Conservation (phyloP, 2,113 vertebrate genomes). For the Lates calcarifer region DNA sequence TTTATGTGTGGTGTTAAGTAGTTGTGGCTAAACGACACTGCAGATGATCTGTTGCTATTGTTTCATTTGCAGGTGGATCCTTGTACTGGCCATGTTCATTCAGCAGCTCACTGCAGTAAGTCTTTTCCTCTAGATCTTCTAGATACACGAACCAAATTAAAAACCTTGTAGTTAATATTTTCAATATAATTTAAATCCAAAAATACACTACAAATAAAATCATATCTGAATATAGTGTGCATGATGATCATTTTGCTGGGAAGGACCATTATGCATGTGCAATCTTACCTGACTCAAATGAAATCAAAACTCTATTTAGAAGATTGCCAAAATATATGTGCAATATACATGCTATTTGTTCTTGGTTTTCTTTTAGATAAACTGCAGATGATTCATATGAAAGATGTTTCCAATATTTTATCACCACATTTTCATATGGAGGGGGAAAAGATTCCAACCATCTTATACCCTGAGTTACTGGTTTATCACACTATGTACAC, state of each 20-base stretch:
- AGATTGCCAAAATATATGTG: not conserved
- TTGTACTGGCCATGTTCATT: conserved; percentile 50
- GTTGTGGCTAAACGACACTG: not conserved
- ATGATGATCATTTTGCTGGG: not conserved
- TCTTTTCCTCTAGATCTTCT: not conserved
- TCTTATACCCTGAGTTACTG: not conserved
- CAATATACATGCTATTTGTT: not conserved
- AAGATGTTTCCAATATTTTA: not conserved
- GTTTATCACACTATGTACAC: not conserved
- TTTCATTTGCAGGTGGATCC: conserved; percentile 62
- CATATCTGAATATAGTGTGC: not conserved
- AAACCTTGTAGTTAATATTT: not conserved
- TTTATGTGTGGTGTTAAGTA: not conserved
- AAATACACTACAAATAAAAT: not conserved
- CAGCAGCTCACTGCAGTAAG: conserved; percentile 71
- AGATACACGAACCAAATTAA: not conserved
- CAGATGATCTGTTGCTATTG: not conserved
- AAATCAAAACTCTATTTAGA: not conserved
- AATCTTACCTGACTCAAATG: not conserved
- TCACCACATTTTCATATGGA: too few relatives aligned
- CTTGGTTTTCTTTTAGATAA: not conserved
- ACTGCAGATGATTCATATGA: not conserved
- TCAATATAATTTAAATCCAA: not conserved
- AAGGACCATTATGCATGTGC: not conserved
- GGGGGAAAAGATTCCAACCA: not conserved